Evolutionary conservation across 1,140 invertebrate genomes (phyloP).

Genomic region (Heliconius congener): DNA sequence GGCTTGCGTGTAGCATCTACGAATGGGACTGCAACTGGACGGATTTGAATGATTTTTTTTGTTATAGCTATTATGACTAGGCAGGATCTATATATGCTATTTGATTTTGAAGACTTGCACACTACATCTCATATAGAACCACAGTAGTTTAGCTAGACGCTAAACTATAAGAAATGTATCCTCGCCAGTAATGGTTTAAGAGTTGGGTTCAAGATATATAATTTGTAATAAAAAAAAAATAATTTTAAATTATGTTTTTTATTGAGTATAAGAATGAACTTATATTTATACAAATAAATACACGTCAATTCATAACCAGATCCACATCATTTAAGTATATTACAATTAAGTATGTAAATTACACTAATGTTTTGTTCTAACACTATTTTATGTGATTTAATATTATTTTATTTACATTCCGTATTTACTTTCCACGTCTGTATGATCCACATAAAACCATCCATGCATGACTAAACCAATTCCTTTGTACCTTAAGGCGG

Average conservation of each 20-base stretch:
- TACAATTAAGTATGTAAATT: background rate
- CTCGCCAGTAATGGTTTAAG: too few relatives aligned
- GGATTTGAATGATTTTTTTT: too few relatives aligned
- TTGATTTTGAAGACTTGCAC: too few relatives aligned
- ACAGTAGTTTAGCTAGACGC: too few relatives aligned
- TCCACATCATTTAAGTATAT: background rate
- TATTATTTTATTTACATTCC: background rate
- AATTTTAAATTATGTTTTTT: background rate
- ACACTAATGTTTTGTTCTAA: background rate
- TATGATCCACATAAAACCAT: slow-evolving; percentile 55
- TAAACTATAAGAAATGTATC: too few relatives aligned
- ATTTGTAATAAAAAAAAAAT: background rate
- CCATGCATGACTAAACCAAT: slow-evolving; percentile 49
- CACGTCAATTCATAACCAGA: background rate
- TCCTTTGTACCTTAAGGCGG: slow-evolving; percentile 35
- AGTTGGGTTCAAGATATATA: background rate
- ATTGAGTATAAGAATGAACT: background rate
- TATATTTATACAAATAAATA: background rate
- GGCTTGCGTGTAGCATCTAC: too few relatives aligned
- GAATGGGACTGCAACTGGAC: too few relatives aligned
- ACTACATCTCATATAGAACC: too few relatives aligned
- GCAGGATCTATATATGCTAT: too few relatives aligned
- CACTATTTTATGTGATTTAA: background rate
- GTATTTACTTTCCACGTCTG: slow-evolving; percentile 15
- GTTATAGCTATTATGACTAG: too few relatives aligned